A percentile compares a stretch with the other conserved stretches of the same genome.
phyloP scores from a whole-genome alignment of 2,797 vertebrate genomes.

The Sebastiscus tertius region DNA sequence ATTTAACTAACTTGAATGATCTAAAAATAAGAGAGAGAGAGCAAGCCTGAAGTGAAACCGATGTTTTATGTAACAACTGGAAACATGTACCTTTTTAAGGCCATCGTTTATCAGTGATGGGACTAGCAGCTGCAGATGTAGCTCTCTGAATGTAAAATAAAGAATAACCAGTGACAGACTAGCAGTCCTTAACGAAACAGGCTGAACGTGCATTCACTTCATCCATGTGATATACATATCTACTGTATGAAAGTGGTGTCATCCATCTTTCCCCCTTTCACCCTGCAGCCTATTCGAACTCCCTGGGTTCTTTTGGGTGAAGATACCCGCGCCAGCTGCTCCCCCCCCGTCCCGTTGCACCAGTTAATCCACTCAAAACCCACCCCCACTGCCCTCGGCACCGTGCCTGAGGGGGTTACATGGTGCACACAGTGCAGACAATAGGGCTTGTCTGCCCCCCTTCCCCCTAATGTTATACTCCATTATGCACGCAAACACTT shows the following conservation, averaged over 20 bases:
- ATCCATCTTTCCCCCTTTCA: not conserved
- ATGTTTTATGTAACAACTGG: not conserved
- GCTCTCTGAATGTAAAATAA: not conserved
- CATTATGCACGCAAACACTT: slow-evolving; percentile 7
- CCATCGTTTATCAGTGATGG: not conserved
- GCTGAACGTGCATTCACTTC: not conserved
- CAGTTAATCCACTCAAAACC: slow-evolving; percentile 60
- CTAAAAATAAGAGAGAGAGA: not conserved
- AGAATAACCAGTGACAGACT: not conserved
- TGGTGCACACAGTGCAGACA: slow-evolving; percentile 54
- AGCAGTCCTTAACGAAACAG: not conserved
- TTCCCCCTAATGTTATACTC: slow-evolving; percentile 8
- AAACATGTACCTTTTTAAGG: not conserved
- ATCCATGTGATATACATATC: not conserved
- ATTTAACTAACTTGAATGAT: not conserved
- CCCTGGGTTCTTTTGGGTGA: slow-evolving; percentile 30
- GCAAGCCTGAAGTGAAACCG: not conserved
- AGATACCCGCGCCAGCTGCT: slow-evolving; percentile 56
- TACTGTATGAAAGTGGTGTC: not conserved
- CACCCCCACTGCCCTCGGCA: slow-evolving; percentile 40
- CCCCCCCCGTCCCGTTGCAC: slow-evolving; percentile 34
- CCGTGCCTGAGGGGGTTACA: slow-evolving; percentile 24
- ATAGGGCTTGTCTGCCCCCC: slow-evolving; percentile 18
- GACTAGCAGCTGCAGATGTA: not conserved
- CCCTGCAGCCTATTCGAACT: not conserved